Percentiles rank a stretch among this genome's conserved stretches.
phyloP scores from a whole-genome alignment of 1,140 invertebrate genomes.

The Temnothorax nylanderi region DNA sequence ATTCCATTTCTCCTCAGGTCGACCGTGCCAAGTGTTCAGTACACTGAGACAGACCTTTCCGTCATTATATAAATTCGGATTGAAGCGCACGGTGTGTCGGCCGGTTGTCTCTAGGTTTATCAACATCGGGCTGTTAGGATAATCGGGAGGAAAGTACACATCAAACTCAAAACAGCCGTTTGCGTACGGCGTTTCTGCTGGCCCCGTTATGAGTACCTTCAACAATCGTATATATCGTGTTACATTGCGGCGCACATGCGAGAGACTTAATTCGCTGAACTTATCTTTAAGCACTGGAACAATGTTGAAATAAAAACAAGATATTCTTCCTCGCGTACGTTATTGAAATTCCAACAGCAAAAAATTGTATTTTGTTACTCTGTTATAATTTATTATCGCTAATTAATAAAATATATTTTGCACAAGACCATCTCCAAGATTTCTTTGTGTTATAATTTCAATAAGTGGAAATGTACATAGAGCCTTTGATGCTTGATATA shows the following conservation, averaged over 20 bases:
- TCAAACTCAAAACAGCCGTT: conserved; percentile 96
- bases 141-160: conserved; percentile 96
- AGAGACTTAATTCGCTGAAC: neutral
- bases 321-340: neutral
- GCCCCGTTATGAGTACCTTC: conserved; percentile 96
- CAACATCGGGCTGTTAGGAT: conserved; percentile 92
- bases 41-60: conserved; percentile 98
- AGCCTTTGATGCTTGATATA: neutral
- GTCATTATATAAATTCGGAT: conserved; percentile 99
- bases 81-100: conserved; percentile 96
- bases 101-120: conserved; percentile 98
- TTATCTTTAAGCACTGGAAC: neutral
- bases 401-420: conserved; percentile 13
- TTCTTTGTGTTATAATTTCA: neutral
- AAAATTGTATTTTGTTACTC: neutral
- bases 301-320: neutral
- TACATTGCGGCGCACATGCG: neutral
- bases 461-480: neutral
- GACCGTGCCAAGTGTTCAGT: conserved; percentile 98
- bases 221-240: conserved; percentile 50
- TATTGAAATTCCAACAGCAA: neutral
- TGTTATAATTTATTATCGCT: neutral
- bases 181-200: conserved; percentile 95
- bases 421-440: neutral
- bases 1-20: conserved; percentile 99